A percentile compares a stretch with the other conserved stretches of the same genome.
Conservation (phyloP, 2,797 vertebrate species). For the Gastrophryne carolinensis region DNA sequence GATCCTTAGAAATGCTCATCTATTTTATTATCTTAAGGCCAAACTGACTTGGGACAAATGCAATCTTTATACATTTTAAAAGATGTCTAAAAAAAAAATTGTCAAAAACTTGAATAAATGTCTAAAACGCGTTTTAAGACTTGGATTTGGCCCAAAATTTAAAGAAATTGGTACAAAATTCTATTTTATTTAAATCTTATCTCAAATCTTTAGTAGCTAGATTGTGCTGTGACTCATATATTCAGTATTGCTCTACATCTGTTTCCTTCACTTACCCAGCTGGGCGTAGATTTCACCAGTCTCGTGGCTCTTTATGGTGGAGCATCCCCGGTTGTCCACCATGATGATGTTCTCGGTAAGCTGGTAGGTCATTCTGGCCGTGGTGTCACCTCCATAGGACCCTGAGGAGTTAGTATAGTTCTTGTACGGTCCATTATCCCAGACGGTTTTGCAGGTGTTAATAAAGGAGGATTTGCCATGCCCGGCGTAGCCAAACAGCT, state of each 20-base stretch:
- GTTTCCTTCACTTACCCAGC: not conserved
- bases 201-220: no score
- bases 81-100: no score
- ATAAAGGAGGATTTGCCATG: slow-evolving; percentile 27
- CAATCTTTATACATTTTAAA: no score
- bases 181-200: no score
- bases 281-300: slow-evolving; percentile 13
- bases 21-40: no score
- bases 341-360: slow-evolving; percentile 5
- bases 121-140: no score
- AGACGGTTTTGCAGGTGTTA: not conserved
- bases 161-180: no score
- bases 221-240: no score
- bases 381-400: not conserved
- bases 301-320: not conserved
- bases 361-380: not conserved
- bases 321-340: slow-evolving; percentile 8
- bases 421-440: not conserved
- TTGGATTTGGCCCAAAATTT: no score
- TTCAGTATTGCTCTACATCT: accelerated
- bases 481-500: slow-evolving; percentile 1
- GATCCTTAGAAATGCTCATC: no score
- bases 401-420: not conserved
- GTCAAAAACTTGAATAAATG: no score
- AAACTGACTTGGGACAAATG: no score